Conservation (phyloP, 2,797 vertebrate genomes). For the Erpetoichthys calabaricus region DNA sequence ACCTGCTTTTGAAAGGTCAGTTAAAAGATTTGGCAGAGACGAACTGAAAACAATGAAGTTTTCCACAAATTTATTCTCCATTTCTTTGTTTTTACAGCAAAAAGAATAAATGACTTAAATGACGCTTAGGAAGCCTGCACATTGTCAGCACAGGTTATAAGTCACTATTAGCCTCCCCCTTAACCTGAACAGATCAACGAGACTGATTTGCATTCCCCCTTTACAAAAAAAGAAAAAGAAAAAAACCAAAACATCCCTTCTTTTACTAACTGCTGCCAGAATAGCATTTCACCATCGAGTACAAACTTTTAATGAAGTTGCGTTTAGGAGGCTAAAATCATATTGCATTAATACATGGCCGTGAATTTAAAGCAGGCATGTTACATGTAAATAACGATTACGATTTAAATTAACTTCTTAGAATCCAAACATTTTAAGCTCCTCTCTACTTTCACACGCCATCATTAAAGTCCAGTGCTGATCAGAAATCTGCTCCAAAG, state of each 20-base stretch:
- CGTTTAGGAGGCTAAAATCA: slow-evolving; percentile 49
- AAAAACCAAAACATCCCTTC: slow-evolving; percentile 48
- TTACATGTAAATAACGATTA: slow-evolving; percentile 69
- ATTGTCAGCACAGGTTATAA: slow-evolving; percentile 94
- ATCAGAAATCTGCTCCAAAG: too few species aligned
- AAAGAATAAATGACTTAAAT: slow-evolving; percentile 83
- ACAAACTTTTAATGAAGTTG: slow-evolving; percentile 51
- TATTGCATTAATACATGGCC: slow-evolving; percentile 56
- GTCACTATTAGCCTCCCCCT: slow-evolving; percentile 82
- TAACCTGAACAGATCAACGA: slow-evolving; percentile 55
- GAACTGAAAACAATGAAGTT: slow-evolving; percentile 66
- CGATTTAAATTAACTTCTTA: slow-evolving; percentile 64
- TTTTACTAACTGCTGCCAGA: slow-evolving; percentile 68
- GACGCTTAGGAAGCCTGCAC: slow-evolving; percentile 77
- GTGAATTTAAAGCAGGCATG: slow-evolving; percentile 63
- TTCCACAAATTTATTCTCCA: slow-evolving; percentile 78
- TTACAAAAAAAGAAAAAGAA: slow-evolving; percentile 69
- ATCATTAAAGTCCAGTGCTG: too few species aligned
- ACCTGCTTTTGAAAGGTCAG: slow-evolving; percentile 71
- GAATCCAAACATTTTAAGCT: slow-evolving; percentile 69
- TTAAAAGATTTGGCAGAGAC: slow-evolving; percentile 61
- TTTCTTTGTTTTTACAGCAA: slow-evolving; percentile 84
- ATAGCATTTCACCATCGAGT: slow-evolving; percentile 62
- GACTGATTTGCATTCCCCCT: slow-evolving; percentile 70
- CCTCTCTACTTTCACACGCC: slow-evolving; percentile 57